phyloP scores from a whole-genome alignment of 2,888 invertebrate species.

The Apotomis betuletana region DNA sequence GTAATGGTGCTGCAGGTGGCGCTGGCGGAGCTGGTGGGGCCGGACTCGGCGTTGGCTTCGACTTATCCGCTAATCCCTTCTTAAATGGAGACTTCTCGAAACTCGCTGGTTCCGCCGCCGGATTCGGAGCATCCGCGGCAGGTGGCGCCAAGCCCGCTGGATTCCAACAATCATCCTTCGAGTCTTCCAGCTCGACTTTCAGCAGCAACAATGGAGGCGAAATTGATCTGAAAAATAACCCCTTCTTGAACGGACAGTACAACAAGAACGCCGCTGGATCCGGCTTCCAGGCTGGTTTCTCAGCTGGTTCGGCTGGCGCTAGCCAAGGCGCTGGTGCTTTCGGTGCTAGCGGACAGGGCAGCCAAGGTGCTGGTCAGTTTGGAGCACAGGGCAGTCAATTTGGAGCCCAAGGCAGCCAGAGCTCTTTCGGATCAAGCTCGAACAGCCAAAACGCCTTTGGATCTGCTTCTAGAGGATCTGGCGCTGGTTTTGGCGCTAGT shows the following conservation, averaged over 20 bases:
- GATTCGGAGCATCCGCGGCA: constrained; percentile 45
- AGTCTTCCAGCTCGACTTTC: constrained; percentile 58
- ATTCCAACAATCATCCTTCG: constrained; percentile 60
- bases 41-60: constrained; percentile 51
- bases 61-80: constrained; percentile 64
- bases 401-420: constrained; percentile 43
- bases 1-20: constrained; percentile 48
- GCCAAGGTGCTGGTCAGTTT: constrained; percentile 41
- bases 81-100: constrained; percentile 65
- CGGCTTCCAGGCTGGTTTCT: constrained; percentile 46
- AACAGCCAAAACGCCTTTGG: constrained; percentile 24
- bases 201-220: constrained; percentile 59
- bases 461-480: constrained; percentile 23
- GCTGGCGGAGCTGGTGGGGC: constrained; percentile 47
- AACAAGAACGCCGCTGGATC: constrained; percentile 48
- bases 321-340: constrained; percentile 45
- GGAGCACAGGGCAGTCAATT: constrained; percentile 42
- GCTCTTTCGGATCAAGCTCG: constrained; percentile 40
- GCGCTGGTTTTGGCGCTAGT: constrained; percentile 37
- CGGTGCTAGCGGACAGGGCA: constrained; percentile 31
- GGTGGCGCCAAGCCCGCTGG: constrained; percentile 44
- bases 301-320: constrained; percentile 42
- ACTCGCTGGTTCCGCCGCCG: constrained; percentile 45
- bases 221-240: constrained; percentile 65
- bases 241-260: constrained; percentile 62